Evolutionary conservation across 2,797 vertebrate species (phyloP).

Genomic region (Clamator glandarius): DNA sequence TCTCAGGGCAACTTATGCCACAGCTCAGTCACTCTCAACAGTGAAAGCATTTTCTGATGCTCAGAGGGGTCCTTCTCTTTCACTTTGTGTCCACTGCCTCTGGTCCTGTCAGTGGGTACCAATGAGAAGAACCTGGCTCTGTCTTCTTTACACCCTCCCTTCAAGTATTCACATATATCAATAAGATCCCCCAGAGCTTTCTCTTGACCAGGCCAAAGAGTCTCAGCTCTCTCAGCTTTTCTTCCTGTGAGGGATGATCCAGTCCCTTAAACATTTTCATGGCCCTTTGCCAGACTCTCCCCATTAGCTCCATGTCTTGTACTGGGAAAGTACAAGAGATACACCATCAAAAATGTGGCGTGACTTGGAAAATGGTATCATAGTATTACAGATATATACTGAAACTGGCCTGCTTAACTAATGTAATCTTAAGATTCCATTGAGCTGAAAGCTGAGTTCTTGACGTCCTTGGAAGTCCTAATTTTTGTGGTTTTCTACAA

Average conservation of each 20-base stretch:
- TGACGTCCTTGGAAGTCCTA: neutral
- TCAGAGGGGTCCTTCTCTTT: neutral
- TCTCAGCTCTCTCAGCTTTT: neutral
- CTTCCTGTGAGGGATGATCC: neutral
- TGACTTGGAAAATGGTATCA: neutral
- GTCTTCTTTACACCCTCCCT: neutral
- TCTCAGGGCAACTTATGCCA: neutral
- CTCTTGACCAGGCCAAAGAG: neutral
- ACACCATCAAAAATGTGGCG: rapidly evolving
- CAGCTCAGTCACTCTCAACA: rapidly evolving
- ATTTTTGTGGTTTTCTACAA: neutral
- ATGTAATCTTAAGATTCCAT: neutral
- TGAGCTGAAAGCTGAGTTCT: neutral
- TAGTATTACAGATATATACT: neutral
- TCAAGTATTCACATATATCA: neutral
- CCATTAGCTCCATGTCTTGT: neutral
- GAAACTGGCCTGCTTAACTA: neutral
- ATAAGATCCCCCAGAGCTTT: neutral
- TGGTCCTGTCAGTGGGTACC: neutral
- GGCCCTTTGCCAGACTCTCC: neutral
- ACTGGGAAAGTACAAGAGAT: neutral
- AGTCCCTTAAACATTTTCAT: neutral
- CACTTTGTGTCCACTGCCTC: neutral
- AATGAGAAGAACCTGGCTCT: neutral
- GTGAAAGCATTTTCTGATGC: neutral